Evolutionary conservation across 1,140 invertebrate species (phyloP).

Genomic region (Nixonia krombeini): DNA sequence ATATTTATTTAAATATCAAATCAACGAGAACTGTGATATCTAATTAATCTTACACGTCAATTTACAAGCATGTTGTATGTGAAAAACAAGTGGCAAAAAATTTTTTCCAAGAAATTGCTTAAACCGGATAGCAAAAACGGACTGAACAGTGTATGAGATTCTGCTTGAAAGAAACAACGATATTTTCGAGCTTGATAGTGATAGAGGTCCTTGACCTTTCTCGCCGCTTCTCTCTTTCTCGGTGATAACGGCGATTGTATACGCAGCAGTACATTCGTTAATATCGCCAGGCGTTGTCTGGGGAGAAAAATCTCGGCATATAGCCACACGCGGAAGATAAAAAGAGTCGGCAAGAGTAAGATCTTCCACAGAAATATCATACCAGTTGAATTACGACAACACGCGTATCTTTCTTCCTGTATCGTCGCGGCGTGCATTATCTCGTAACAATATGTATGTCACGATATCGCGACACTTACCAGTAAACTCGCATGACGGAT

Average conservation of each 20-base stretch:
- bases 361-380: not conserved
- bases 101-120: too few relatives aligned
- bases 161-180: too few relatives aligned
- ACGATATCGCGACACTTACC: not conserved
- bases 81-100: too few relatives aligned
- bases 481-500: not conserved
- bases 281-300: not conserved
- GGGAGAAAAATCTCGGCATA: not conserved
- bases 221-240: not conserved
- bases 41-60: too few relatives aligned
- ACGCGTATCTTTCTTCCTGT: not conserved
- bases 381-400: not conserved
- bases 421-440: not conserved
- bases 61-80: too few relatives aligned
- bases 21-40: too few relatives aligned
- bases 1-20: too few relatives aligned
- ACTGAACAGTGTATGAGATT: too few relatives aligned
- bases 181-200: too few relatives aligned
- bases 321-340: not conserved
- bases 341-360: not conserved
- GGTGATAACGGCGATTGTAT: too few relatives aligned
- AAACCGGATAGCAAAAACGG: too few relatives aligned
- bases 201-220: conserved; percentile 1
- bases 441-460: not conserved
- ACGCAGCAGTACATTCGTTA: not conserved